These are phyloP conservation scores for Nephrocerus scutellatus DNA, from an alignment of 2,888 invertebrate genomes.

Conservation along the genomic window DNA sequence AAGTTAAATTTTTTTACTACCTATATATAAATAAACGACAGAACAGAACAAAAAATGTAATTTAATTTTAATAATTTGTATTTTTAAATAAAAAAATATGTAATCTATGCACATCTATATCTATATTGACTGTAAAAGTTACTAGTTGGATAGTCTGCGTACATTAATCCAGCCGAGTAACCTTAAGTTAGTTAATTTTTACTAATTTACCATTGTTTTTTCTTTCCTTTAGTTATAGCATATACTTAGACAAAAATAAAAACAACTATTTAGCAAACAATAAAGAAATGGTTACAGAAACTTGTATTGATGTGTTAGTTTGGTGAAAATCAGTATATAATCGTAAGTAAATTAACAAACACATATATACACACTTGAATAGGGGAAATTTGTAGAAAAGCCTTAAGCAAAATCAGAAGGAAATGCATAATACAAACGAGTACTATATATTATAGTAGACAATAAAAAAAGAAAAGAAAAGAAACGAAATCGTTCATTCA, in stretches of 20 bases:
- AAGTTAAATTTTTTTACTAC: too few species aligned
- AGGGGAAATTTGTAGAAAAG: slow-evolving; percentile 7
- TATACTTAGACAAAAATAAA: slow-evolving; percentile 8
- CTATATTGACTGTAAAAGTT: neutral
- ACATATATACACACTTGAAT: too few species aligned
- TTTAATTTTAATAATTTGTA: neutral
- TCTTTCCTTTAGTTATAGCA: too few species aligned
- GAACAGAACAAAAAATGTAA: slow-evolving; percentile 3
- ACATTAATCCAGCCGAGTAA: too few species aligned
- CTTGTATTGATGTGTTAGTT: slow-evolving; percentile 16
- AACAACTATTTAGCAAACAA: neutral
- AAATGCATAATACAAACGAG: slow-evolving; percentile 4
- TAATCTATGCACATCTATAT: neutral
- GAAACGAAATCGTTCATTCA: neutral
- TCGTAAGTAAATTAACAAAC: too few species aligned
- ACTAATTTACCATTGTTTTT: too few species aligned
- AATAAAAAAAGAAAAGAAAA: slow-evolving; percentile 19
- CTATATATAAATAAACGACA: too few species aligned
- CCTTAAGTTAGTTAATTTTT: too few species aligned
- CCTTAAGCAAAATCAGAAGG: slow-evolving; percentile 11
- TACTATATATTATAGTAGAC: slow-evolving; percentile 25
- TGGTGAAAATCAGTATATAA: slow-evolving; percentile 17
- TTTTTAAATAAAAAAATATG: slow-evolving; percentile 2
- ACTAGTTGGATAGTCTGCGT: too few species aligned
- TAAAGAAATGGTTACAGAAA: slow-evolving; percentile 4